Evolutionary conservation across 2,113 vertebrate species (phyloP).

Genomic region (Callionymus lyra): DNA sequence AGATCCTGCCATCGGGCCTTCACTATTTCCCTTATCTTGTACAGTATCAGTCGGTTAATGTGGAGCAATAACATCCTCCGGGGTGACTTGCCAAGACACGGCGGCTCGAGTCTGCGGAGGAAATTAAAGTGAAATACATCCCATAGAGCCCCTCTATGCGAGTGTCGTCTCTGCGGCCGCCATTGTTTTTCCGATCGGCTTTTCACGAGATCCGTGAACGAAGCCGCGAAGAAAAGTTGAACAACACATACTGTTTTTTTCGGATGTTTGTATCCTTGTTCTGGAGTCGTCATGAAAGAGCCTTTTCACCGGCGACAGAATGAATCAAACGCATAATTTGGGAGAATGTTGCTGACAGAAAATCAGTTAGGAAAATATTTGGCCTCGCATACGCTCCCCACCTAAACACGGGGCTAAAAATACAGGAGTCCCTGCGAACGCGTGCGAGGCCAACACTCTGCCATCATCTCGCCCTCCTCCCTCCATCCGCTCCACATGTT

Average conservation of each 20-base stretch:
- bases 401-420: slow-evolving; percentile 50
- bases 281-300: slow-evolving; percentile 38
- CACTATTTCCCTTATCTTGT: slow-evolving; percentile 40
- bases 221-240: too few relatives aligned
- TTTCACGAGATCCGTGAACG: too few relatives aligned
- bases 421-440: slow-evolving; percentile 36
- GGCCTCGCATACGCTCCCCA: slow-evolving; percentile 25
- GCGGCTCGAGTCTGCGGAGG: slow-evolving; percentile 30
- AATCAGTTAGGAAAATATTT: slow-evolving; percentile 63
- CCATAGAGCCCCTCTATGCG: slow-evolving; percentile 35
- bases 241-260: too few relatives aligned
- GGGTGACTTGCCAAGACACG: slow-evolving; percentile 9
- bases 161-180: slow-evolving; percentile 44
- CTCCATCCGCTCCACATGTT: slow-evolving; percentile 24
- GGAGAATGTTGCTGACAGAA: slow-evolving; percentile 59
- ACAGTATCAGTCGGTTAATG: slow-evolving; percentile 31
- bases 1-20: slow-evolving; percentile 19
- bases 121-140: slow-evolving; percentile 59
- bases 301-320: slow-evolving; percentile 55
- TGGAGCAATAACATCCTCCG: slow-evolving; percentile 47
- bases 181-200: too few relatives aligned
- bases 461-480: slow-evolving; percentile 23
- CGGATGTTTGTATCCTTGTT: slow-evolving; percentile 8
- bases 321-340: slow-evolving; percentile 54
- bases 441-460: slow-evolving; percentile 13